Base-by-base conservation (phyloP, 2,888 invertebrate species). In the Frankliniella fusca region DNA sequence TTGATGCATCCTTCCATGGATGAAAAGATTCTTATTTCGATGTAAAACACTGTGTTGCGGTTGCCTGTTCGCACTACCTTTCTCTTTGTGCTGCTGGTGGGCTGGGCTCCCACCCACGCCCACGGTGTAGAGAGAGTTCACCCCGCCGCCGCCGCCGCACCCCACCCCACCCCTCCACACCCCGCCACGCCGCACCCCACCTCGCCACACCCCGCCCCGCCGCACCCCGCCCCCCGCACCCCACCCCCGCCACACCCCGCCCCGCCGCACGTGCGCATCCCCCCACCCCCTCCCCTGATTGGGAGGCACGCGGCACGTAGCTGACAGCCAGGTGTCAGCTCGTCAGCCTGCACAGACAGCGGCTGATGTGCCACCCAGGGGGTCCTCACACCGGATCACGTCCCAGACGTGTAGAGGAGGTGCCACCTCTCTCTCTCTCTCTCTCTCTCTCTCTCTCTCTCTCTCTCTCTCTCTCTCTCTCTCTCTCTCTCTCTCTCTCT, bases 291-390 rank as follows among this genome's bases (percentile, higher is more conserved):
- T n/a, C 61, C 15, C 15, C 61, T 61, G 61, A 61, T 61, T 61
- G 61, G 61, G 15, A n/a, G n/a, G 61, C 61, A 61, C 18, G 61
- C 61, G 61, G 61, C 70, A 76, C 70, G 70, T 76, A 76, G 70
- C 70, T 61, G 70, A 76, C 70, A 76, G 70, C 27, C 70, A 76
- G 70, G 70, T 76, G 70, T 76, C 70, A 76, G 70, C 9, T 76
- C 70, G 70, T 27, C 70, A 76, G 23, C 27, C 9, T 23, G 11
- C 27, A 9, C 70, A 12, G 27, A 27, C 70, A 76, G 70, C 70
- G 12, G 70, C 70, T 27, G 70, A n/a, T 23, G 70, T 11, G 7
- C 65, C 65, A 15, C 54, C 8, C 54, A 8, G 70, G 70, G 11
- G 70, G 70, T 3, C 70, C 23, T 23, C 70, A 23, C 70, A 9